Conservation (phyloP, 2,797 vertebrate species). For the Acomys russatus region DNA sequence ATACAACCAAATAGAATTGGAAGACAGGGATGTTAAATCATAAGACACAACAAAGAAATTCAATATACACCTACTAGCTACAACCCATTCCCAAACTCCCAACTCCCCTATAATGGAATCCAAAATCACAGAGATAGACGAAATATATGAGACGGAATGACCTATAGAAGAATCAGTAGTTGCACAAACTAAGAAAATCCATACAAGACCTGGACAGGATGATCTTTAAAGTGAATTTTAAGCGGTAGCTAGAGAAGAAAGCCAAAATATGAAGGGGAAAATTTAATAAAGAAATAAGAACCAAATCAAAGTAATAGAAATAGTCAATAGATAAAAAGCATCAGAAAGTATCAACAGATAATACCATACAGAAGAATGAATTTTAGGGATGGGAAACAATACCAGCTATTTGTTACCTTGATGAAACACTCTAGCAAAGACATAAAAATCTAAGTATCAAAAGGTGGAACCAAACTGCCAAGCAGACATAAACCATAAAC, state of each 20-base stretch:
- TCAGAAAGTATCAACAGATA: background rate
- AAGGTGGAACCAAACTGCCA: background rate
- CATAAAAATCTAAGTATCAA: background rate
- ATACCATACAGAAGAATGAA: background rate
- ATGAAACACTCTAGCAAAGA: background rate
- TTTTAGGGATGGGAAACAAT: background rate
- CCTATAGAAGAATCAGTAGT: background rate
- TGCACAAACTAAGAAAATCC: background rate
- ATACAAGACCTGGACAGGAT: background rate
- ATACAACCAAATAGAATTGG: too few relatives aligned
- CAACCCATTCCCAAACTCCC: background rate
- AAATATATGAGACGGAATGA: background rate
- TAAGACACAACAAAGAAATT: background rate
- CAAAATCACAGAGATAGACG: background rate
- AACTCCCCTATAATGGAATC: background rate
- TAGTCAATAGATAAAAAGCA: background rate
- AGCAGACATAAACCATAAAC: background rate
- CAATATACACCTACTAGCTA: background rate
- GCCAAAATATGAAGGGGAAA: background rate
- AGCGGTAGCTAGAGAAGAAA: background rate
- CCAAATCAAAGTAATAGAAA: background rate
- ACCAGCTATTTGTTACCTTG: background rate
- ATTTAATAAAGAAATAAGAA: background rate
- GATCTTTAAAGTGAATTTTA: background rate
- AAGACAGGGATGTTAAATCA: background rate